Conservation (phyloP, 1,140 invertebrate species). For the Bombus confusus region DNA sequence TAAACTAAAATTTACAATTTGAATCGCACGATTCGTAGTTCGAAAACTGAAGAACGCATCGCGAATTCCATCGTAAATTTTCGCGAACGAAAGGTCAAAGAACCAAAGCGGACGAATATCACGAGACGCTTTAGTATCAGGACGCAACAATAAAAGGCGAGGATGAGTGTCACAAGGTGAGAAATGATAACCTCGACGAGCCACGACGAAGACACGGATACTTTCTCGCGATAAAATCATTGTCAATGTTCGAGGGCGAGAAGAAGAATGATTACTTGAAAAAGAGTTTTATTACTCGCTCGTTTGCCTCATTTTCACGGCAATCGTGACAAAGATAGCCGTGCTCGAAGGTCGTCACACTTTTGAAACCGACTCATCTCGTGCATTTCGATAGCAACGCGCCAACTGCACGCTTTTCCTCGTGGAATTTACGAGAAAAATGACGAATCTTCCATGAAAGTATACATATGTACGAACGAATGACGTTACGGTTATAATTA, state of each 20-base stretch:
- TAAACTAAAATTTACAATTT: no score
- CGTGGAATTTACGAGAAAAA: not conserved
- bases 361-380: not conserved
- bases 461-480: no score
- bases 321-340: conserved; percentile 24
- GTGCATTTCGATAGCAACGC: not conserved
- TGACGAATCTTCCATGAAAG: not conserved
- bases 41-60: no score
- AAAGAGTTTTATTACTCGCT: conserved; percentile 14
- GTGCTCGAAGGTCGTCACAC: conserved; percentile 37
- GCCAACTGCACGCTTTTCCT: not conserved
- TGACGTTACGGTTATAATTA: no score
- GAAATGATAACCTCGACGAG: not conserved
- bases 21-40: no score
- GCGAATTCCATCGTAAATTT: not conserved
- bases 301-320: conserved; percentile 39
- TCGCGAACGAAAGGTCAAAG: not conserved
- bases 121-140: not conserved
- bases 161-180: not conserved
- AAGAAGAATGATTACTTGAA: conserved; percentile 19
- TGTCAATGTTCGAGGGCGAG: not conserved
- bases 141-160: not conserved
- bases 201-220: no score
- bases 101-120: not conserved
- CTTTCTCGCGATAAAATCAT: conserved; percentile 5